Base-by-base conservation (phyloP, 2,888 invertebrate species). In the Saturnia japonica region DNA sequence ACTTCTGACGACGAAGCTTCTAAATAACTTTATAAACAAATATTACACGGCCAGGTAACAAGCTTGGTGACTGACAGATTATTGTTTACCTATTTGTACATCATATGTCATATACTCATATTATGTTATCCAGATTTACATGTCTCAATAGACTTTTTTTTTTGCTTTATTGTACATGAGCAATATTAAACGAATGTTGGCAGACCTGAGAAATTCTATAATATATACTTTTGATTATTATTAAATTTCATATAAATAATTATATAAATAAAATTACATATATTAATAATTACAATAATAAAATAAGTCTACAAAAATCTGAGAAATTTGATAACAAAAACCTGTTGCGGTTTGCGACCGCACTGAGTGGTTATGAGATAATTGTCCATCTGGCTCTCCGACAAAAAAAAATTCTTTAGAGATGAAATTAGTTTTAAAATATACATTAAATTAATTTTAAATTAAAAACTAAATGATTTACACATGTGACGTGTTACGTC, bases 11-110 rank as follows among this genome's bases (percentile, higher is more conserved):
- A 12, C 19, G 9, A 73, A 68, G 71, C 73, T 69, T 75, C 80
- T 82, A 84, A 83, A 80, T 76, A 74, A 77, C 76, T 80, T 76
- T 74, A 79, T 81, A 83, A 85, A 85, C 82, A 83, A 78, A 74
- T 78, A 77, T 76, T 78, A 77, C 83, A 82, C 80, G 78, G 74
- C 75, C 73, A 77, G 76, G 25, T 57, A 60, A 60, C 73, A 73
- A 74, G 73, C 76, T 78, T 79, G 69, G 22, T 25, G 54, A 67
- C 40, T 8, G 14, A 47, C 22, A 67, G n/a, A 70, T 42, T 22
- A 66, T 42, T 60, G 12, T 70, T 34, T 64, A 43, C 64, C 28
- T 47, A 14, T n/a, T 19, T 28, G 60, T 62, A 64, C 40, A 47
- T 62, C 68, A 62, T 71, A 40, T 60, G 43, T 57, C 28, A 60